Conservation (phyloP, 2,888 invertebrate species). For the Malthinus seriepunctatus region DNA sequence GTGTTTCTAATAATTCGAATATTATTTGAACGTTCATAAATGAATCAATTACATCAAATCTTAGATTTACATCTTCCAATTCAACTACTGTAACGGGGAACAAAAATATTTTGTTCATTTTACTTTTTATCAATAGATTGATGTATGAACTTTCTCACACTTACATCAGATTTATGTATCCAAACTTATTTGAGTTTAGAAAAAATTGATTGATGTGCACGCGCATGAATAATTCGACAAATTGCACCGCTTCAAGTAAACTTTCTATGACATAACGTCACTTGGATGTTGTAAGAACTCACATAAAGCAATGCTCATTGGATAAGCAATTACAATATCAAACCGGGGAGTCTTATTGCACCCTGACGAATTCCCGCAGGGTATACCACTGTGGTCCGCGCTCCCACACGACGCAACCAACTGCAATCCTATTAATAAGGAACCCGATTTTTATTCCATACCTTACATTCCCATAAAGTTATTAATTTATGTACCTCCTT, state of each 20-base stretch:
- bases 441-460: conserved; percentile 4
- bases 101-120: no score
- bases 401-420: conserved; percentile 46
- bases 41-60: no score
- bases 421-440: conserved; percentile 30
- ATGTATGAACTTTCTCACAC: conserved; percentile 9
- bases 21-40: no score
- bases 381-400: conserved; percentile 41
- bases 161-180: neutral
- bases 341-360: conserved; percentile 24
- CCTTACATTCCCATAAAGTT: conserved; percentile 24
- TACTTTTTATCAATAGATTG: no score
- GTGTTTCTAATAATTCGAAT: no score
- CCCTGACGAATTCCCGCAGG: conserved; percentile 34
- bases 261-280: conserved; percentile 16
- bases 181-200: neutral
- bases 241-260: conserved; percentile 13
- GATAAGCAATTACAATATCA: conserved; percentile 25
- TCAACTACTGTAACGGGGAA: no score
- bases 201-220: conserved; percentile 50
- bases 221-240: conserved; percentile 21
- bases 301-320: conserved; percentile 16
- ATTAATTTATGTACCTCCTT: neutral
- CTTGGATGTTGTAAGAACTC: conserved; percentile 23
- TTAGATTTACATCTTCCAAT: no score